A percentile compares a stretch with the other conserved stretches of the same genome.
Conservation (phyloP, 2,113 vertebrate species). For the Anas platyrhynchos region DNA sequence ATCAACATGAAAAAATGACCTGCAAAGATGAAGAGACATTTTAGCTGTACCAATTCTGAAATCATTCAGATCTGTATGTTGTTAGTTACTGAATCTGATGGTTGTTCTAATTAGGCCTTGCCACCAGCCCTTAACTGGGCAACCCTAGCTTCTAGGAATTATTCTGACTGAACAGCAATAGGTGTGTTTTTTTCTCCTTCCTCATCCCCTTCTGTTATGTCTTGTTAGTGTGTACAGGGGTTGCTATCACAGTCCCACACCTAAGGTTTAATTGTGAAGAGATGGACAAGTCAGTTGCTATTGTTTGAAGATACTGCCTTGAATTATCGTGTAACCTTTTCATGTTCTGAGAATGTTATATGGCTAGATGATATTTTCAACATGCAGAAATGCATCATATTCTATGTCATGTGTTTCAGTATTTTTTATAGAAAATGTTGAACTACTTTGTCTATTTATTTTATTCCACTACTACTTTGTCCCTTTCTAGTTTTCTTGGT, state of each 20-base stretch:
- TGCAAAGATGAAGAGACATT: neutral
- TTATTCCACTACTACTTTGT: neutral
- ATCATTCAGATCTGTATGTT: neutral
- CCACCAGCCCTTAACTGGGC: neutral
- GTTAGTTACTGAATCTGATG: neutral
- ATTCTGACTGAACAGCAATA: neutral
- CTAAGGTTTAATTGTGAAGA: neutral
- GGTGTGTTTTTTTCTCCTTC: neutral
- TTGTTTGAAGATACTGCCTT: neutral
- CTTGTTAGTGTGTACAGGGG: neutral
- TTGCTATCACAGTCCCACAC: neutral
- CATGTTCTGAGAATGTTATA: neutral
- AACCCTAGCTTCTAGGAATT: neutral
- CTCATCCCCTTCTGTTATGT: neutral
- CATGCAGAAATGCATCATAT: neutral
- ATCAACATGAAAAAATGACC: neutral
- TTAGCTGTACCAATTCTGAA: neutral
- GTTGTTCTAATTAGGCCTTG: neutral
- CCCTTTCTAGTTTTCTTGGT: slow-evolving; percentile 14
- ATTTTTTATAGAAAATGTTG: neutral
- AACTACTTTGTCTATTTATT: neutral
- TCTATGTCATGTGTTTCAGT: neutral
- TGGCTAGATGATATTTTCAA: neutral
- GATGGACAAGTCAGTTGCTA: neutral
- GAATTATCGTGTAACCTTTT: neutral